A percentile compares a stretch with the other conserved stretches of the same genome.
Evolutionary conservation across 2,797 vertebrate species (phyloP).

Genomic region (Cuniculus paca): DNA sequence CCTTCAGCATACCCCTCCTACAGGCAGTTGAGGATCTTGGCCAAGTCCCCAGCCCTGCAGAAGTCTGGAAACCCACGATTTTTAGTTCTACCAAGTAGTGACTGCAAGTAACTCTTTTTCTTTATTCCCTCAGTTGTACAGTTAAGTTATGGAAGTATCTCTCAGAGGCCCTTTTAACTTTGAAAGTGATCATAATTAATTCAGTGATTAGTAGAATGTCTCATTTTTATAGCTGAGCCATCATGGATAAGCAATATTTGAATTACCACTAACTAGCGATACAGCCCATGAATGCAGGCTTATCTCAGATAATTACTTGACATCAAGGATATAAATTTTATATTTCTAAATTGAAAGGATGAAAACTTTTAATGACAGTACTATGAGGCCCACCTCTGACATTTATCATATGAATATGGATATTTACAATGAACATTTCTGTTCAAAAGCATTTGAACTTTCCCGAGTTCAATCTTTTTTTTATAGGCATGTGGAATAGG

Average conservation of each 20-base stretch:
- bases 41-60: neutral
- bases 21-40: neutral
- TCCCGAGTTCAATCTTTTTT: neutral
- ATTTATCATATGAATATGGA: constrained; percentile 23
- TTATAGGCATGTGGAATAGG: neutral
- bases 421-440: constrained; percentile 39
- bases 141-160: neutral
- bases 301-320: neutral
- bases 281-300: neutral
- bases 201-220: neutral
- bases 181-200: constrained; percentile 1
- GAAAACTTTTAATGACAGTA: constrained; percentile 8
- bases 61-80: neutral
- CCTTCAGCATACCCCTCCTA: neutral
- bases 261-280: neutral
- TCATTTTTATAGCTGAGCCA: neutral
- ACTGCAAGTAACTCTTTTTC: neutral
- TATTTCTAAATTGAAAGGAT: constrained; percentile 45
- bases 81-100: neutral
- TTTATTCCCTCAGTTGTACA: neutral
- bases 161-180: neutral
- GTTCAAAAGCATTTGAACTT: constrained; percentile 29
- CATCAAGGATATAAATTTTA: neutral
- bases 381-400: neutral
- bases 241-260: neutral